Evolutionary conservation across 2,797 vertebrate species (phyloP).

Genomic region (Orientallactaga sibirica): DNA sequence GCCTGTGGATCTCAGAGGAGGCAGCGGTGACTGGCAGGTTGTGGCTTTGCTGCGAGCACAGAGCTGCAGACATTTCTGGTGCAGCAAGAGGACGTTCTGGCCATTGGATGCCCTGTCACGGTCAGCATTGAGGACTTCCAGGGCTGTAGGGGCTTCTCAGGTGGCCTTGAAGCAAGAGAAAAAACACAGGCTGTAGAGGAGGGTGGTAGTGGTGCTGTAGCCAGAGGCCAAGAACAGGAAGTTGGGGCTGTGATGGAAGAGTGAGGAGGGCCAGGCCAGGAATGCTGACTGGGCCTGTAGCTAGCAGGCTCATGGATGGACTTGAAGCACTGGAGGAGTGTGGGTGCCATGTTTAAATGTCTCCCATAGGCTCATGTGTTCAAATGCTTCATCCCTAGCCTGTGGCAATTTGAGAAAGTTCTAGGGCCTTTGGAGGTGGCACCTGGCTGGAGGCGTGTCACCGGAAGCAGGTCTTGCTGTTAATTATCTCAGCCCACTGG

Average conservation of each 20-base stretch:
- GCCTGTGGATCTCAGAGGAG: neutral
- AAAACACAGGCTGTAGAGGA: neutral
- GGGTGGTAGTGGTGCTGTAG: neutral
- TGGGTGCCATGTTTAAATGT: no score
- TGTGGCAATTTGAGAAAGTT: no score
- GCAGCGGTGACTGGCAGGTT: neutral
- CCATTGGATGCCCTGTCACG: no score
- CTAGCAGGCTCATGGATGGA: rapidly evolving
- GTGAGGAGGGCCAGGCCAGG: neutral
- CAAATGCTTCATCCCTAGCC: no score
- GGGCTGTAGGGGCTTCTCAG: neutral
- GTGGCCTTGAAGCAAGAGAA: neutral
- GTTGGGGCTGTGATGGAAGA: neutral
- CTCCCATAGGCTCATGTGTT: no score
- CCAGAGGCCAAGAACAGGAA: no score
- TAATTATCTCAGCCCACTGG: no score
- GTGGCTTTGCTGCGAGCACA: no score
- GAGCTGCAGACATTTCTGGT: no score
- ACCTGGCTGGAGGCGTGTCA: no score
- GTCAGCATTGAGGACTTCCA: neutral
- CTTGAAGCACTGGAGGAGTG: rapidly evolving
- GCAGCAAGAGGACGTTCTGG: neutral
- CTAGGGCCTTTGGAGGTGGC: no score
- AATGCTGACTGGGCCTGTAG: neutral
- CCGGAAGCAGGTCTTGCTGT: no score